Conservation (phyloP, 2,888 invertebrate genomes). For the Dryadula phaetusa region DNA sequence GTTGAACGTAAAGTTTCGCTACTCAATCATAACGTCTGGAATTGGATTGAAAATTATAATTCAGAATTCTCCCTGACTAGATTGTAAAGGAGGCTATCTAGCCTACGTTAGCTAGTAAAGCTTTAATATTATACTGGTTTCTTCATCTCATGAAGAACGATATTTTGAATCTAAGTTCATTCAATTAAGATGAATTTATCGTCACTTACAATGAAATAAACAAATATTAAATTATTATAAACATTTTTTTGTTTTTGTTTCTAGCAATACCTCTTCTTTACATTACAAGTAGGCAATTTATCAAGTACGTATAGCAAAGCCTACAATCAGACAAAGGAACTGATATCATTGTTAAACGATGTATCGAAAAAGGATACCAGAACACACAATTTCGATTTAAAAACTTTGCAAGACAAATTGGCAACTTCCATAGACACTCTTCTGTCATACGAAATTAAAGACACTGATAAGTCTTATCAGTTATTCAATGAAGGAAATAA, state of each 20-base stretch:
- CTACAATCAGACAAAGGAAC: slow-evolving; percentile 57
- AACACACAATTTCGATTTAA: slow-evolving; percentile 55
- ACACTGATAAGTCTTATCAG: slow-evolving; percentile 57
- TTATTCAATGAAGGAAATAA: slow-evolving; percentile 63
- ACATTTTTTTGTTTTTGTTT: slow-evolving; percentile 47
- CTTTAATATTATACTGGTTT: no score
- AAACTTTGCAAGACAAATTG: slow-evolving; percentile 60
- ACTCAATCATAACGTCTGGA: no score
- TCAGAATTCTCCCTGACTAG: no score
- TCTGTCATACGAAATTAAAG: slow-evolving; percentile 61
- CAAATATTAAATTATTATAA: not conserved
- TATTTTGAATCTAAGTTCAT: no score
- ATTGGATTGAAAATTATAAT: no score
- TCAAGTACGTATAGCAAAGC: slow-evolving; percentile 66
- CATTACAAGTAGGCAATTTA: slow-evolving; percentile 58
- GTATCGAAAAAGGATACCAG: slow-evolving; percentile 57
- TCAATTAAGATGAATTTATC: no score
- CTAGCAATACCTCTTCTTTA: slow-evolving; percentile 77
- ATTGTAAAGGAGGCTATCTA: no score
- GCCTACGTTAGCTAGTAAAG: no score
- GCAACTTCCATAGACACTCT: slow-evolving; percentile 59
- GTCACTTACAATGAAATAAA: not conserved
- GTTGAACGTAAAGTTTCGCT: no score
- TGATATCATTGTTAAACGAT: slow-evolving; percentile 56
- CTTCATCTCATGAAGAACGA: no score